These are phyloP conservation scores for Phlogophora meticulosa DNA, from an alignment of 2,888 invertebrate genomes.

Conservation along the genomic window DNA sequence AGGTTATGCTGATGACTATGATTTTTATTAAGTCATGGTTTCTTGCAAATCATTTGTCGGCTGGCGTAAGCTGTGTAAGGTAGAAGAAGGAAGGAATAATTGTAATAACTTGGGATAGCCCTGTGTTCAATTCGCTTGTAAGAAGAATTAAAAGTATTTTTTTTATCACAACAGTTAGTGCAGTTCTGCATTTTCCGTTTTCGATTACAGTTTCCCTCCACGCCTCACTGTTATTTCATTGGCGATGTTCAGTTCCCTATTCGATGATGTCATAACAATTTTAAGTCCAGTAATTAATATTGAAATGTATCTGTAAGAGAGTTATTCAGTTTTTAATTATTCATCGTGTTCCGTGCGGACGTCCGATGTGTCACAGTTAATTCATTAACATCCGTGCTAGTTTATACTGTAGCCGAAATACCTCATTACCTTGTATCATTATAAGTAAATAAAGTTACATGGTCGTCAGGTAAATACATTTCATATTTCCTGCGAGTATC, in stretches of 20 bases:
- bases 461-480: slow-evolving; percentile 11
- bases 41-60: not conserved
- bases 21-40: no score
- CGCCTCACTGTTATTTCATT: not conserved
- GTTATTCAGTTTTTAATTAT: slow-evolving; percentile 49
- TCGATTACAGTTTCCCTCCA: not conserved
- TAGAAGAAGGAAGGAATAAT: not conserved
- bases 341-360: slow-evolving; percentile 47
- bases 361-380: slow-evolving; percentile 50
- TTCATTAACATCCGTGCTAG: slow-evolving; percentile 54
- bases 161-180: no score
- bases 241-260: slow-evolving; percentile 5
- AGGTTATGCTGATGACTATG: no score
- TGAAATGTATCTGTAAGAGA: slow-evolving; percentile 39
- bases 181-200: slow-evolving; percentile 2
- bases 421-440: slow-evolving; percentile 12
- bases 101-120: not conserved
- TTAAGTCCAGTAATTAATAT: slow-evolving; percentile 19
- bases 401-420: slow-evolving; percentile 37
- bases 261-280: not conserved
- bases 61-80: no score
- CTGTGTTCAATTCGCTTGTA: not conserved
- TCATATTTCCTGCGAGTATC: not conserved
- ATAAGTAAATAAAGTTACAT: not conserved
- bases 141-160: not conserved